Evolutionary conservation across 2,888 invertebrate species (phyloP).

Genomic region (Eubasilissa splendida): DNA sequence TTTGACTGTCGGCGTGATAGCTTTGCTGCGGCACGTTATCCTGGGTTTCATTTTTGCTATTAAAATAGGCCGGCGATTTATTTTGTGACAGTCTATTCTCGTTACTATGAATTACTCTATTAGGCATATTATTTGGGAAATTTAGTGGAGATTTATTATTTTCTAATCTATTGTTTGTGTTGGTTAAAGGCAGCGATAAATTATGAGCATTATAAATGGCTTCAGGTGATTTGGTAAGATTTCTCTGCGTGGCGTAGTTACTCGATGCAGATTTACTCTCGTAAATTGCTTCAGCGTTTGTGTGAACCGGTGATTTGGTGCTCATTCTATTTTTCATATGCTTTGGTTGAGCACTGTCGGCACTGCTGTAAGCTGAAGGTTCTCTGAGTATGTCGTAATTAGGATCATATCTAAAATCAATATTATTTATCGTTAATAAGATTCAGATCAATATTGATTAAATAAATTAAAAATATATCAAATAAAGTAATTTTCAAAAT

Average conservation of each 20-base stretch:
- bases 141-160: constrained; percentile 63
- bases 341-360: constrained; percentile 60
- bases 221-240: constrained; percentile 60
- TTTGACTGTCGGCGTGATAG: constrained; percentile 54
- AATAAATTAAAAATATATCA: neutral
- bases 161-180: constrained; percentile 67
- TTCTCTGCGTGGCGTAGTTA: constrained; percentile 55
- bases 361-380: constrained; percentile 71
- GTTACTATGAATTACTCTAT: constrained; percentile 61
- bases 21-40: constrained; percentile 41
- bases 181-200: constrained; percentile 69
- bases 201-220: constrained; percentile 68
- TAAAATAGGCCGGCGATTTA: constrained; percentile 54
- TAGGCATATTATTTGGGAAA: constrained; percentile 57
- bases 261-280: constrained; percentile 54
- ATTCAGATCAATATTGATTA: neutral
- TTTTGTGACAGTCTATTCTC: constrained; percentile 52
- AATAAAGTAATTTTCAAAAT: neutral
- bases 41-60: constrained; percentile 42
- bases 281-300: constrained; percentile 55
- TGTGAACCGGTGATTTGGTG: constrained; percentile 60
- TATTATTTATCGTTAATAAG: neutral
- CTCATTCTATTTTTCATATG: constrained; percentile 45
- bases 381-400: constrained; percentile 73
- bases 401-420: constrained; percentile 71